phyloP scores from a whole-genome alignment of 1,140 invertebrate species.

The Procambarus virginalis region DNA sequence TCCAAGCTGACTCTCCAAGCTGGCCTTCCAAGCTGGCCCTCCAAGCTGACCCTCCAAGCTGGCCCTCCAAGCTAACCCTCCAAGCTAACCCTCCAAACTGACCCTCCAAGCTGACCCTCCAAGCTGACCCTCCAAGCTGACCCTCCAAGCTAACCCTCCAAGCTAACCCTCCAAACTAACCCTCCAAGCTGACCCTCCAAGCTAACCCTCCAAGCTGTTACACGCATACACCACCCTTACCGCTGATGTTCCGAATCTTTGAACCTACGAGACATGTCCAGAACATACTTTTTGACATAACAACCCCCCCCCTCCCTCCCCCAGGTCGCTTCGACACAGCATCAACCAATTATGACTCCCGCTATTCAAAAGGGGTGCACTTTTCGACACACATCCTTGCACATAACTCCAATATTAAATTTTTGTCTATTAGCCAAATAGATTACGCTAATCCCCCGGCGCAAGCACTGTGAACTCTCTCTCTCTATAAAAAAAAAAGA shows the following conservation, averaged over 20 bases:
- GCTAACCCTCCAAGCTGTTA: no score
- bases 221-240: no score
- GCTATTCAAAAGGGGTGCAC: constrained; percentile 24
- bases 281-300: background rate
- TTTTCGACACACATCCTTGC: constrained; percentile 9
- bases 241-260: constrained; percentile 10
- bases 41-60: no score
- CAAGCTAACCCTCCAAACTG: no score
- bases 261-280: background rate
- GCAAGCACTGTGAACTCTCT: background rate
- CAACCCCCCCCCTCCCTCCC: background rate
- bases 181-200: no score
- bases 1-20: no score
- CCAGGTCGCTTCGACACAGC: background rate
- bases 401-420: constrained; percentile 41
- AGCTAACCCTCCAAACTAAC: no score
- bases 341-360: constrained; percentile 11
- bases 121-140: no score
- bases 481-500: constrained; percentile 1
- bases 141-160: no score
- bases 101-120: no score
- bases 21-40: no score
- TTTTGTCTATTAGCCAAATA: constrained; percentile 33
- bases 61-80: no score
- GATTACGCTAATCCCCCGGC: constrained; percentile 19